Percentiles rank a stretch among this genome's conserved stretches.
These are phyloP conservation scores for Tragopan temminckii DNA, from an alignment of 2,797 vertebrate species.

Conservation along the genomic window DNA sequence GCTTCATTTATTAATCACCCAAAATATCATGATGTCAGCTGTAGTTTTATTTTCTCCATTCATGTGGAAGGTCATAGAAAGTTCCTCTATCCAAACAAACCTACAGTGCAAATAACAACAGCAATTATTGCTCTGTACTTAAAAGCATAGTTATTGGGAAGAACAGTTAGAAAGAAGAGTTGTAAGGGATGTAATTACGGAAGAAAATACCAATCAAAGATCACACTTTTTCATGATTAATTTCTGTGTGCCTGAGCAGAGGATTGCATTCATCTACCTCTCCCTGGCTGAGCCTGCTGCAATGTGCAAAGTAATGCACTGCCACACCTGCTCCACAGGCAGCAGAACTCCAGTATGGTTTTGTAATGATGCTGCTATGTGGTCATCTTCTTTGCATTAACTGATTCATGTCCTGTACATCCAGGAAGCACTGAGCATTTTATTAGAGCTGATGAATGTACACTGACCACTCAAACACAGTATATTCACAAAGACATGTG, in stretches of 20 bases:
- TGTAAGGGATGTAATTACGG: background rate
- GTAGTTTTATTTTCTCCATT: background rate
- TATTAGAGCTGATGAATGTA: conserved; percentile 39
- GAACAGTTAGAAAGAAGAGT: background rate
- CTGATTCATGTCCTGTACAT: conserved; percentile 54
- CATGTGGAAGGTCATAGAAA: background rate
- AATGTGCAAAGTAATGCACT: background rate
- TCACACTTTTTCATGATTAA: conserved; percentile 34
- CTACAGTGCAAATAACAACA: background rate
- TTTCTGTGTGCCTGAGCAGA: background rate
- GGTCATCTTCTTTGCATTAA: conserved; percentile 59
- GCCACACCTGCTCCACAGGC: conserved; percentile 53
- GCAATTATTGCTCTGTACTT: background rate
- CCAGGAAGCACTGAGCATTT: conserved; percentile 49
- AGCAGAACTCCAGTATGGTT: background rate
- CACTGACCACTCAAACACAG: background rate
- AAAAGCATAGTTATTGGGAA: background rate
- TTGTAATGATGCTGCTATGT: conserved; percentile 35
- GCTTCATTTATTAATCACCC: background rate
- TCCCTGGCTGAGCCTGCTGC: background rate
- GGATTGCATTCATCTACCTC: background rate
- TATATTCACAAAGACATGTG: background rate
- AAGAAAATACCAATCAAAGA: conserved; percentile 33
- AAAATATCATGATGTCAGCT: background rate
- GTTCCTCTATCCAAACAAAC: background rate